Percentiles rank a stretch among this genome's conserved stretches.
phyloP scores from a whole-genome alignment of 2,888 invertebrate genomes.

The Craniophora ligustri region DNA sequence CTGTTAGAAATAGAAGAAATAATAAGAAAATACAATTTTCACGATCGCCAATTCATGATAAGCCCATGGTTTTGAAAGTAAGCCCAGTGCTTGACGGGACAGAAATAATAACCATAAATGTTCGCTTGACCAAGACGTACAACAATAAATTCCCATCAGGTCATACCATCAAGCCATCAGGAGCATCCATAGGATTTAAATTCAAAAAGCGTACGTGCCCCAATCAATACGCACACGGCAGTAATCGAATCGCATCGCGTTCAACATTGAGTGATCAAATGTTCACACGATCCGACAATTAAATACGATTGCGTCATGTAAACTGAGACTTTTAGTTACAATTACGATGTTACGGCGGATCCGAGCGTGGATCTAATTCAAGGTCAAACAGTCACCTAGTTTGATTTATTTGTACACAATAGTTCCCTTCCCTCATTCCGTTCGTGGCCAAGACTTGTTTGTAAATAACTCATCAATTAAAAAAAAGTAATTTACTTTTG shows the following conservation, averaged over 20 bases:
- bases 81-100: too few species aligned
- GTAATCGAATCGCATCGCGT: conserved; percentile 49
- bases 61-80: not conserved
- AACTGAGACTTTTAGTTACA: conserved; percentile 32
- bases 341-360: conserved; percentile 28
- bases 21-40: too few species aligned
- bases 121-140: too few species aligned
- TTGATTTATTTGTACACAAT: conserved; percentile 19
- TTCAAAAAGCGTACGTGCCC: conserved; percentile 37
- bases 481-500: not conserved
- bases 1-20: too few species aligned
- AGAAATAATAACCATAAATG: too few species aligned
- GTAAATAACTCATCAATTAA: not conserved
- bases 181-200: conserved; percentile 43
- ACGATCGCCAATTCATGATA: too few species aligned
- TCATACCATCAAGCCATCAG: conserved; percentile 29
- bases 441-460: not conserved
- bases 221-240: conserved; percentile 45
- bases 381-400: conserved; percentile 35
- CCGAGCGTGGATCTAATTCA: conserved; percentile 41
- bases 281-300: conserved; percentile 51
- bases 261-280: conserved; percentile 44
- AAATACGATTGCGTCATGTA: conserved; percentile 46
- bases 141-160: conserved; percentile 27
- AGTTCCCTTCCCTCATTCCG: not conserved